Evolutionary conservation across 2,797 vertebrate genomes (phyloP), one percentile per base, ranked within the genome.

Genomic region (Dendrocincla fuliginosa): DNA sequence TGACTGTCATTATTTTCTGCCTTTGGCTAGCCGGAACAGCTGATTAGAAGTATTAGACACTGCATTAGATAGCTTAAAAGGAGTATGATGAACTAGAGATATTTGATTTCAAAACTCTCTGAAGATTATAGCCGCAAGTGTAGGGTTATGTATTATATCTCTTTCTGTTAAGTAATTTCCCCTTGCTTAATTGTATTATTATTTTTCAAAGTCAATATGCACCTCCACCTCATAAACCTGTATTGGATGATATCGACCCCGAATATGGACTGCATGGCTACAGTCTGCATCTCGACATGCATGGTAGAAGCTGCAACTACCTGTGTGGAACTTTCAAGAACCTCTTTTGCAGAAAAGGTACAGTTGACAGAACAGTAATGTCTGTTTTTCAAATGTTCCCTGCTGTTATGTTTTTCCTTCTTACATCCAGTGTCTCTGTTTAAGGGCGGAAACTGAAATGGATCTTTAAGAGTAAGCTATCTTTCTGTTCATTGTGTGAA

Each of bases 221-320:
- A 10, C 95, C 95, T 59, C 97, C 97, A 9, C 60, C 96, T 63
- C 71, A 96, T 80, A 92, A 80, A 41, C 95, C 98, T 13, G 53
- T 97, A 33, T 81, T 97, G 87, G 98, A 99, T 96, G 99, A 99
- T 95, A 83, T 98, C 94, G 98, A 98, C 94, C 98, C 98, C 2
- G 98, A 99, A 52, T 98, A 98, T 9, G 99, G 99, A 91, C 98
- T 99, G 95, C 98, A 98, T 95, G 98, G 98, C 90, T 99, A 99
- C 97, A 96, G 89, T 8, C 97, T 99, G 55, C 99, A 99, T 83
- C 95, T 99, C 35, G 98, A 98, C 75, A 97, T 99, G 87, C 98
- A 99, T 32, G 96, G 98, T 84, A 97, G 97, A 32, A 97, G 28
- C 42, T 87, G 91, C 65, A 93, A 95, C 84, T 98, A 98, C 89